Percentiles rank a stretch among this genome's conserved stretches.
These are phyloP conservation scores for Onychostruthus taczanowskii DNA, from an alignment of 2,113 vertebrate species.

Conservation along the genomic window DNA sequence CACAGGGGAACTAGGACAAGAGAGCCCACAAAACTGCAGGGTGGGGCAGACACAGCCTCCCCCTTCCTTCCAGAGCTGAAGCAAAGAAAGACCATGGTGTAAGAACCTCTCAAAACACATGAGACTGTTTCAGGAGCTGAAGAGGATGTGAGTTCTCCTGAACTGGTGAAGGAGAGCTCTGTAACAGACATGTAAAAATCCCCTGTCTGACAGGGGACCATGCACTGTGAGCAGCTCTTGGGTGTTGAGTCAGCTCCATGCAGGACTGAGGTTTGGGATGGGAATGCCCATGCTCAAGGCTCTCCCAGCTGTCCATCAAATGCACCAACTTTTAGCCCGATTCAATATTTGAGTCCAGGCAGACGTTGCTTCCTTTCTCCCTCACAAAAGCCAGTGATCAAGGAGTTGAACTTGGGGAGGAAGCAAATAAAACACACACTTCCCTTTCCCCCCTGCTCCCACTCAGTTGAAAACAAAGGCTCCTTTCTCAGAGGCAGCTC, in stretches of 20 bases:
- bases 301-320: background rate
- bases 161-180: background rate
- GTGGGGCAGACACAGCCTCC: background rate
- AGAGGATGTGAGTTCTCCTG: background rate
- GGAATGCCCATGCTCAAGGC: background rate
- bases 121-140: background rate
- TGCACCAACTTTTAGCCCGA: background rate
- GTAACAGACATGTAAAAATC: background rate
- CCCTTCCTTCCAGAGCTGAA: background rate
- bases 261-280: background rate
- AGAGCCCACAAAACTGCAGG: background rate
- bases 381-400: background rate
- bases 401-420: background rate
- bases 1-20: background rate
- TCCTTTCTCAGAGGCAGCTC: conserved; percentile 33
- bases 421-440: conserved; percentile 32
- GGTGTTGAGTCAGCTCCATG: background rate
- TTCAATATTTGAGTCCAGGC: background rate
- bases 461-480: conserved; percentile 26
- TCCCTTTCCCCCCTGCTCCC: conserved; percentile 9
- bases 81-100: background rate
- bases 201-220: background rate
- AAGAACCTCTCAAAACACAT: background rate
- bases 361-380: background rate
- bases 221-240: background rate